Evolutionary conservation across 2,797 vertebrate species (phyloP), one percentile per base, ranked within the genome.

Genomic region (Sebastolobus altivelis): DNA sequence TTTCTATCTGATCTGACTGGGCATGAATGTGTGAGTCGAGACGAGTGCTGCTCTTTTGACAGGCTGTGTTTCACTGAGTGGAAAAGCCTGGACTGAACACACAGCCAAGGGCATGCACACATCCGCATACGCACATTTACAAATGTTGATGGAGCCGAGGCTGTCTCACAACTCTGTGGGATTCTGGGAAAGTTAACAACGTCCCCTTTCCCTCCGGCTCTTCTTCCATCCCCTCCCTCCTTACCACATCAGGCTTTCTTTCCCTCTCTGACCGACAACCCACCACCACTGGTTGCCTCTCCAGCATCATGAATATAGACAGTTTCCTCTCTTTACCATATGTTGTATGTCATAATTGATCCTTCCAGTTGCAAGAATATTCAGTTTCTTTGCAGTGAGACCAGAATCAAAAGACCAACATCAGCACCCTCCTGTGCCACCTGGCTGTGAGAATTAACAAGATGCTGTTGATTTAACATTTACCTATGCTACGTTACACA

Each of bases 121-220:
- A 84, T 74, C 62, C 20, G 2, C 27, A 73, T 55, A 77, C 62
- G 54, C 81, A 69, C 75, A 79, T 68, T 75, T 20, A 72, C 62
- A 68, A 86, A 84, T 88, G 88, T 87, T 88, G 84, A 93, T 86
- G 81, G 91, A 91, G 84, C 82, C 14, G 43, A 13, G 67, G 82
- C 65, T 81, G 87, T 87, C 75, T 88, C 84, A 37, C 67, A 80
- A 63, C 83, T 59, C 82, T 74, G 43, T 58, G n/a, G 78, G 85
- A 79, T 73, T 77, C 75, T 71, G 68, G 84, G 84, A 91, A 89
- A 79, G 68, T 82, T 75, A 89, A 88, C 81, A 89, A 81, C 65
- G 55, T 81, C 71, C 82, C 76, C 25, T 79, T 90, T 80, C 72
- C 79, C 79, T 84, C 66, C 79, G 60, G 52, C 54, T 84, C 80